Evolutionary conservation across 2,888 invertebrate species (phyloP), one percentile per base, ranked within the genome.

Genomic region (Podotricha telesiphe): DNA sequence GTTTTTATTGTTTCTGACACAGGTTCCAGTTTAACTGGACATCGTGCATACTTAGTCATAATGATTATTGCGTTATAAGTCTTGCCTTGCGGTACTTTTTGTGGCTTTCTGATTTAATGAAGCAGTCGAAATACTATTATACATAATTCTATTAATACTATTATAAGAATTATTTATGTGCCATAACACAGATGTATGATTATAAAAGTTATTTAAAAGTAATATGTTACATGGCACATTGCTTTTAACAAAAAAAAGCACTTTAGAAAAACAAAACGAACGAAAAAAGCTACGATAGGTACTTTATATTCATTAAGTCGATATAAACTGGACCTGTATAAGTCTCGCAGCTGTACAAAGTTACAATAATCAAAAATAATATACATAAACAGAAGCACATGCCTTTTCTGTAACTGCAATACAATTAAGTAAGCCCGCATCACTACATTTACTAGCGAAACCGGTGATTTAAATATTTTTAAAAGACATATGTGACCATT

Each of bases 401-500:
- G 22, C 53, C 61, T 65, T 62, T 40, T 48, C 59, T 64, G 48
- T 68, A 55, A 65, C 55, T 68, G 19, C 42, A 28, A 15, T 42
- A 64, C 68, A 68, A 65, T 70, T 70, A 70, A 70, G 67, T 34
- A 47, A 51, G 72, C 84, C 84, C 84, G 83, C 81, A 84, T 74
- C 74, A 73, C 65, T 66, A 61, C 65, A 68, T 19, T 71, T 73
- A 63, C 69, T 68, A 70, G 77, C 74, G 61, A 77, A 79, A 79
- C 79, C 79, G 79, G 80, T 79, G 78, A 75, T 70, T 70, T 68
- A 73, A 66, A 73, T 64, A 72, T 68, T 68, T 68, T 73, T 74
- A 71, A 71, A 74, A 78, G 83, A 80, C 91, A 87, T 89, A 82
- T 87, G 89, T 79, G 74, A 76, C 79, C 79, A 78, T 90, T 91